These are phyloP conservation scores for Notothenia coriiceps DNA, from an alignment of 2,113 vertebrate species.

Conservation along the genomic window DNA sequence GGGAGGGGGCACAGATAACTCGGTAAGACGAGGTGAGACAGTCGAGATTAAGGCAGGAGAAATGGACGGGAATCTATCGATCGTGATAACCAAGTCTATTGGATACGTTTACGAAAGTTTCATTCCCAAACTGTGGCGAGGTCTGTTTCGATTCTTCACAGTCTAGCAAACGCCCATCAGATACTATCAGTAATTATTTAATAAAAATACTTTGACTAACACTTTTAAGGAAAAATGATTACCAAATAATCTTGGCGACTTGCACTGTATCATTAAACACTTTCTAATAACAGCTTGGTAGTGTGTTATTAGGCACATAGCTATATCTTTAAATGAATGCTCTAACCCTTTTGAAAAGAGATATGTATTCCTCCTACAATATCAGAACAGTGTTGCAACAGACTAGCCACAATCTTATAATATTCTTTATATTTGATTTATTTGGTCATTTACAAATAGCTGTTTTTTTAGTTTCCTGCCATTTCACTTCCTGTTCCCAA, in stretches of 20 bases:
- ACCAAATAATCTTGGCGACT: background rate
- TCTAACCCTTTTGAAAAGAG: background rate
- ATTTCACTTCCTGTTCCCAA: background rate
- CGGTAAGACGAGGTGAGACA: conserved; percentile 65
- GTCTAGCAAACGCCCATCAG: background rate
- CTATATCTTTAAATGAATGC: background rate
- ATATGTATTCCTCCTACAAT: background rate
- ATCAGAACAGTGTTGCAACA: too few relatives aligned
- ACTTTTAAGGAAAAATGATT: background rate
- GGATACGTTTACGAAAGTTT: conserved; percentile 33
- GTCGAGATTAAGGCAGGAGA: conserved; percentile 64
- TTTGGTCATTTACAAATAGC: background rate
- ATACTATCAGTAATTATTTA: background rate
- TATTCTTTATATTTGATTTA: background rate
- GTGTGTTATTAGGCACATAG: background rate
- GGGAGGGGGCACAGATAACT: conserved; percentile 78
- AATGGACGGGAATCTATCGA: conserved; percentile 55
- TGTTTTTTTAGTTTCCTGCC: background rate
- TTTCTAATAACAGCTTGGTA: background rate
- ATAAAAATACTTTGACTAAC: background rate
- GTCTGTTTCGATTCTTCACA: background rate
- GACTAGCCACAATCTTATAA: background rate
- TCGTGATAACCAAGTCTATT: conserved; percentile 57
- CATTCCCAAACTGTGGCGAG: background rate
- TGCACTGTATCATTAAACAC: too few relatives aligned